Base-by-base conservation (phyloP, 2,888 invertebrate genomes). In the Coronaproctus castanopsis region DNA sequence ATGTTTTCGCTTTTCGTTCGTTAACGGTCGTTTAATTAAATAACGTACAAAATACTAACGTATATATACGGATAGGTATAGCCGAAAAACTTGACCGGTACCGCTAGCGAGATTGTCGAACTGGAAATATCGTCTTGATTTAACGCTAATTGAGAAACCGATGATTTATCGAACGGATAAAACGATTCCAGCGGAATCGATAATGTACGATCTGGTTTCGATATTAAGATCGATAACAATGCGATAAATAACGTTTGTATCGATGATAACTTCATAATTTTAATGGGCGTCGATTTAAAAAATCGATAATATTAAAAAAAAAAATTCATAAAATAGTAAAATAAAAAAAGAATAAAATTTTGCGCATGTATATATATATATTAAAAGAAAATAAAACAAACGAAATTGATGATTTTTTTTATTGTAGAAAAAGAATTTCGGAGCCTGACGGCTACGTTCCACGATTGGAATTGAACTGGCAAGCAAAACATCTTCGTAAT, bases 31-130 rank as follows among this genome's bases (percentile, higher is more conserved):
- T 49, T 49, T 49, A 18, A 49, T 10, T 10, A 49, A 49, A 23
- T 19, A 54, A 1, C 1, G 19, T 10, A 5, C 1, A 14, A 19
- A n/a, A 54, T 57, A 89, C 91, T 90, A 75, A 93, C 92, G 73
- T 78, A 91, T 67, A 92, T 76, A 48, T 79, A 77, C 59, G 81
- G 79, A 71, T 86, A 90, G 63, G 74, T 74, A 65, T 81, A 81
- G 65, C 84, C 85, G 71, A 82, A 93, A 74, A 89, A 89, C 56
- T 78, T 75, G 59, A 93, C 78, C 1, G 91, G 87, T 49, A 82
- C 81, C 67, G 75, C 76, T 1, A 89, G 76, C 2, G 70, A 68
- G 3, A 82, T 73, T 69, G 85, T 83, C 1, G 77, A 76, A 14
- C 83, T 79, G n/a, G 82, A 76, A 19, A 78, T 72, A 64, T 84